Evolutionary conservation across 2,888 invertebrate species (phyloP).

Genomic region (Amphimallon solstitiale): DNA sequence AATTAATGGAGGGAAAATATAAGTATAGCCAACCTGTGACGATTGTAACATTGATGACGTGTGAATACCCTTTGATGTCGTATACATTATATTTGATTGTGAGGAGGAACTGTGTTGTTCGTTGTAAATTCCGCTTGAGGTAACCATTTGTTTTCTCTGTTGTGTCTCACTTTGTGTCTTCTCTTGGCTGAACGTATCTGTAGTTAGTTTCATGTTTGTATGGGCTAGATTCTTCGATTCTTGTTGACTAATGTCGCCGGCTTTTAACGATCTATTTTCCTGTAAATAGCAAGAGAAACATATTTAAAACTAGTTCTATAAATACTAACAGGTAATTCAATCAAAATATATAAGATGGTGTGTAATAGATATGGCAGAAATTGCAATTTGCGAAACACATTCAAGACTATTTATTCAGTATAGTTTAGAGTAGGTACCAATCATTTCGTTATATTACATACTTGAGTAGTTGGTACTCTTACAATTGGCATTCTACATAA

Average conservation of each 20-base stretch:
- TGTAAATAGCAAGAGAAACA: conserved; percentile 61
- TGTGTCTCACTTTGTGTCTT: conserved; percentile 73
- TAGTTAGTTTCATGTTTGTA: conserved; percentile 84
- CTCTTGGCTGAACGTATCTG: conserved; percentile 87
- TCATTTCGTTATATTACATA: too few relatives aligned
- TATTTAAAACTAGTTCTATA: neutral
- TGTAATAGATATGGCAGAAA: too few relatives aligned
- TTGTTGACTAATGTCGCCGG: conserved; percentile 85
- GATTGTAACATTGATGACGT: conserved; percentile 65
- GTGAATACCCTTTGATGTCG: conserved; percentile 78
- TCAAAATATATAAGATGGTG: too few relatives aligned
- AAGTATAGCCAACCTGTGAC: conserved; percentile 49
- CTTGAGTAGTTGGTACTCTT: too few relatives aligned
- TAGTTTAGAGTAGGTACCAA: too few relatives aligned
- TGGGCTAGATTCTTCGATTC: conserved; percentile 88
- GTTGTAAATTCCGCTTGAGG: conserved; percentile 81
- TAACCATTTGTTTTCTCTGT: conserved; percentile 83
- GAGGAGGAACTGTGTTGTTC: conserved; percentile 78
- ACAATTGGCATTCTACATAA: too few relatives aligned
- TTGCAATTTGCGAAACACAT: too few relatives aligned
- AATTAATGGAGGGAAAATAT: too few relatives aligned
- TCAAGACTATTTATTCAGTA: too few relatives aligned
- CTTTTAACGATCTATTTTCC: conserved; percentile 86
- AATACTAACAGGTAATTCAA: too few relatives aligned
- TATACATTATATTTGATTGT: conserved; percentile 79